Evolutionary conservation across 2,797 vertebrate species (phyloP), one percentile per base, ranked within the genome.

Genomic region (Microchirus variegatus): DNA sequence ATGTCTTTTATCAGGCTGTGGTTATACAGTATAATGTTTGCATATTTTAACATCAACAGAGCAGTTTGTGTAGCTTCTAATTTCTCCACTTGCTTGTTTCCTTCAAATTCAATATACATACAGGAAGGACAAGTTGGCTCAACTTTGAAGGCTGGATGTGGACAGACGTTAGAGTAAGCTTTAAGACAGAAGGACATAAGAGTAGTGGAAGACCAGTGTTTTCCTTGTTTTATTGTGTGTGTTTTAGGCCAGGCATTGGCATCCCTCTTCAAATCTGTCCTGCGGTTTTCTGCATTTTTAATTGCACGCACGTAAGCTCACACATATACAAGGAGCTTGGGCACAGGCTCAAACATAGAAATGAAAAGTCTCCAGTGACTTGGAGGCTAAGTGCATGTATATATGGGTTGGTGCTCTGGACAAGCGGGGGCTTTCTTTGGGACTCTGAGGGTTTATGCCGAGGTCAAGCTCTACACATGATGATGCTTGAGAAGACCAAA

Each of bases 291-390:
- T 75, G 62, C 63, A 83, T 73, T 87, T 82, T 73, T 60, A 46
- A 63, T 55, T 51, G 59, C 51, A 55, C 47, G 56, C 40, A 49
- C 57, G 77, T 26, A 26, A 49, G 16, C 31, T 63, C 44, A 73
- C 53, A 70, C 12, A 63, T 26, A 59, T 16, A 48, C 36, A 18
- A 56, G 16, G 35, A 76, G 57, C 44, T 75, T 66, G 75, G 78
- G 72, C 16, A 9, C 53, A 4, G 63, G 59, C 75, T 82, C 75
- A 87, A 86, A 82, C 81, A 82, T 53, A 82, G 79, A 84, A 86
- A 70, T 77, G 67, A 89, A 91, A 81, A 68, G 87, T 89, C 84
- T 90, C 84, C 46, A 79, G 84, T 86, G 88, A 83, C 74, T 84
- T 69, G 70, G 56, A 77, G 77, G 73, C 78, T 87, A 85, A 90